A percentile compares a stretch with the other conserved stretches of the same genome.
Conservation (phyloP, 2,113 vertebrate species). For the Gymnorhina tibicen region DNA sequence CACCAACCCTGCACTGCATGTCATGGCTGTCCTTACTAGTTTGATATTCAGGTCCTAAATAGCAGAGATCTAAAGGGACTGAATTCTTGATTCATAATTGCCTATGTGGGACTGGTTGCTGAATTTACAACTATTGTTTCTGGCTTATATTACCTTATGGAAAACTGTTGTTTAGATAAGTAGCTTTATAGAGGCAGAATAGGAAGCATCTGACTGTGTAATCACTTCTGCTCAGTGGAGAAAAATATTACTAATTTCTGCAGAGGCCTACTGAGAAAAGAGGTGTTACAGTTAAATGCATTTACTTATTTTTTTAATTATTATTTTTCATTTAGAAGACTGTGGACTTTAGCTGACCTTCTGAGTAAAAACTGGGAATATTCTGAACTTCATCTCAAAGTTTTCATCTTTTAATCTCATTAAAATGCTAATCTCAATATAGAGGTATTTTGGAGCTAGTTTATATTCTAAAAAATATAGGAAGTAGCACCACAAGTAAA, state of each 20-base stretch:
- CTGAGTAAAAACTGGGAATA: neutral
- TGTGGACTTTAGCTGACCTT: neutral
- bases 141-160: neutral
- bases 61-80: neutral
- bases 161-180: neutral
- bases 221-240: neutral
- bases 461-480: neutral
- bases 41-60: neutral
- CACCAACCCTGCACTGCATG: neutral
- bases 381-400: neutral
- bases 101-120: neutral
- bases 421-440: neutral
- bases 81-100: neutral
- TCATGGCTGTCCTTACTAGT: neutral
- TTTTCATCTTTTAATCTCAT: neutral
- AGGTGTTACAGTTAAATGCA: neutral
- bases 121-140: neutral
- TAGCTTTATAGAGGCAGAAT: neutral
- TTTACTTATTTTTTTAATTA: neutral
- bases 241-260: neutral
- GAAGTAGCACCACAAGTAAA: neutral
- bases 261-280: neutral
- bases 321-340: neutral
- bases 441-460: neutral
- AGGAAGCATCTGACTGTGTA: neutral